A percentile compares a stretch with the other conserved stretches of the same genome.
Conservation (phyloP, 2,888 invertebrate genomes). For the Hybos culiciformis region DNA sequence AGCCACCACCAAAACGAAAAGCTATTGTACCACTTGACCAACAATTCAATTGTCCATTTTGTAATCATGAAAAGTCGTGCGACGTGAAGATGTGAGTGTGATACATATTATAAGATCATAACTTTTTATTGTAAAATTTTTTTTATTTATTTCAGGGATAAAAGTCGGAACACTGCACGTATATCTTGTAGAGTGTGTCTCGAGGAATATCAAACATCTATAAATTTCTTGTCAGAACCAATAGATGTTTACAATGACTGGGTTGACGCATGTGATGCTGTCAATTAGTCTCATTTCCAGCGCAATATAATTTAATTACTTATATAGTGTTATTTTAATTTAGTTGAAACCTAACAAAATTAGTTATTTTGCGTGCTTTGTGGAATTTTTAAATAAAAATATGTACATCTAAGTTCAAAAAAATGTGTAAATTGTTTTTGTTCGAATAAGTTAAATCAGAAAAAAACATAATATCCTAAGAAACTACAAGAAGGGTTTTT, state of each 20-base stretch:
- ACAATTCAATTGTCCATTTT: constrained; percentile 97
- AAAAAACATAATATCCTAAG: too few species aligned
- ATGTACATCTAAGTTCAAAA: too few species aligned
- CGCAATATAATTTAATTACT: constrained; percentile 14
- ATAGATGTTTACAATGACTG: constrained; percentile 99
- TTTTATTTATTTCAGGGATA: constrained; percentile 63
- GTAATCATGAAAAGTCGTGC: constrained; percentile 98
- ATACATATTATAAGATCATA: not conserved
- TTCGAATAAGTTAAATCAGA: too few species aligned
- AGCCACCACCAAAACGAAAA: constrained; percentile 91
- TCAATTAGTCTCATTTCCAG: too few species aligned
- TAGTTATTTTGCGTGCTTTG: too few species aligned
- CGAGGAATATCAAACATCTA: constrained; percentile 93
- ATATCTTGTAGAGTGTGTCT: constrained; percentile 91
- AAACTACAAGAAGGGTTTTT: too few species aligned
- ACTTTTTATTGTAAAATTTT: not conserved
- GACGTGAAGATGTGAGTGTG: constrained; percentile 92
- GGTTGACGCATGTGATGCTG: constrained; percentile 98
- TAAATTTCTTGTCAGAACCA: constrained; percentile 92
- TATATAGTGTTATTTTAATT: too few species aligned
- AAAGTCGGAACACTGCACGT: constrained; percentile 81
- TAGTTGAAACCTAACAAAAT: too few species aligned
- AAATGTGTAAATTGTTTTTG: too few species aligned
- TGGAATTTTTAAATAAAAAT: too few species aligned
- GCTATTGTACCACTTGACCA: constrained; percentile 86